Conservation (phyloP, 2,888 invertebrate genomes). For the Mythimna lalbum region DNA sequence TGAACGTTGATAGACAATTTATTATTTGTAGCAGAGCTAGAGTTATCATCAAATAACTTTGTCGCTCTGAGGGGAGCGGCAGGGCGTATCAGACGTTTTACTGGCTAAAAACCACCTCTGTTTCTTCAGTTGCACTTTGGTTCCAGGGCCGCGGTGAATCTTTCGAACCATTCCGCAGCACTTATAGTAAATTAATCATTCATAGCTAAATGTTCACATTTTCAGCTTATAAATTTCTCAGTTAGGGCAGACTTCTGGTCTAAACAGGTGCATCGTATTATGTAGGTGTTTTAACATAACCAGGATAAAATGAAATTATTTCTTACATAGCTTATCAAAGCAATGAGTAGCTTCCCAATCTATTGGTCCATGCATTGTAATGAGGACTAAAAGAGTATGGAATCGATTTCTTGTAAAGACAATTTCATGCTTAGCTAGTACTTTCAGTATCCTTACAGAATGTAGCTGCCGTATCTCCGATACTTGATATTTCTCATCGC, state of each 20-base stretch:
- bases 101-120: too few species aligned
- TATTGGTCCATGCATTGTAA: background rate
- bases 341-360: background rate
- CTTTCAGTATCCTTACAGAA: background rate
- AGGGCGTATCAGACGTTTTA: too few species aligned
- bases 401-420: background rate
- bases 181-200: background rate
- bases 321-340: background rate
- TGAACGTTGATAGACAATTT: too few species aligned
- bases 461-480: background rate
- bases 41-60: too few species aligned
- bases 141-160: too few species aligned
- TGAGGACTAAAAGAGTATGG: background rate
- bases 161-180: too few species aligned
- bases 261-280: background rate
- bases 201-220: background rate
- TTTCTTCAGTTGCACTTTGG: too few species aligned
- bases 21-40: too few species aligned
- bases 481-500: background rate
- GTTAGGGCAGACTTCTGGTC: too few species aligned
- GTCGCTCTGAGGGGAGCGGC: too few species aligned
- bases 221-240: background rate
- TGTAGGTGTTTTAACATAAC: background rate
- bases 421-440: conserved; percentile 2
- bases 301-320: background rate